phyloP scores from a whole-genome alignment of 2,113 vertebrate genomes.

The Climacteris rufus region DNA sequence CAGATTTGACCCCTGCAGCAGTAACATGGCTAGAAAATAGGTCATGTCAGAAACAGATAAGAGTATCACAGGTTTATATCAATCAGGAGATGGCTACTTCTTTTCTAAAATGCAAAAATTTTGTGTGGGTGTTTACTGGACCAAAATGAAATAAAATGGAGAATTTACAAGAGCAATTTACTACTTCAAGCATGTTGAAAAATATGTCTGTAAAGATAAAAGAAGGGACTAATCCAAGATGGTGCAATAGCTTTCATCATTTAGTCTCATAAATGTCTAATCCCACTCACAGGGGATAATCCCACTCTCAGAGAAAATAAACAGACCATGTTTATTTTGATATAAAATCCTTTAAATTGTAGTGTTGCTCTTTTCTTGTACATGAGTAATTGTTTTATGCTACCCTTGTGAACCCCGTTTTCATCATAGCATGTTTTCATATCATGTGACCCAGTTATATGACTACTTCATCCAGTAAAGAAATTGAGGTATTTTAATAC shows the following conservation, averaged over 20 bases:
- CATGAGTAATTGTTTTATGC: conserved; percentile 51
- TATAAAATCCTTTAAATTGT: conserved; percentile 68
- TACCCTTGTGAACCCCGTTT: conserved; percentile 12
- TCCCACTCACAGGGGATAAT: conserved; percentile 8
- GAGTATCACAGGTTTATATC: neutral
- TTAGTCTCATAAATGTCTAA: conserved; percentile 65
- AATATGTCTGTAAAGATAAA: conserved; percentile 68
- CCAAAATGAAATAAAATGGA: conserved; percentile 7
- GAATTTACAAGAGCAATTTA: conserved; percentile 68
- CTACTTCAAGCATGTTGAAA: conserved; percentile 64
- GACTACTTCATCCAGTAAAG: conserved; percentile 8
- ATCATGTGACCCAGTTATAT: neutral
- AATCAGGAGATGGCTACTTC: neutral
- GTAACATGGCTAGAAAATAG: neutral
- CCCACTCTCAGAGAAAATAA: neutral
- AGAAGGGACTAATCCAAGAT: conserved; percentile 60
- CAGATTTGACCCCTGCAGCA: neutral
- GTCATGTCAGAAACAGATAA: neutral
- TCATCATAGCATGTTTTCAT: conserved; percentile 38
- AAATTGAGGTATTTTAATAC: neutral
- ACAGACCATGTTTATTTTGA: conserved; percentile 61
- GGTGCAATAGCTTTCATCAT: conserved; percentile 72
- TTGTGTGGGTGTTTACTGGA: neutral
- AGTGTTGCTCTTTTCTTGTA: conserved; percentile 48
- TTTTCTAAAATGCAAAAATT: neutral